Conservation (phyloP, 2,888 invertebrate species). For the Phyto melanocephala region DNA sequence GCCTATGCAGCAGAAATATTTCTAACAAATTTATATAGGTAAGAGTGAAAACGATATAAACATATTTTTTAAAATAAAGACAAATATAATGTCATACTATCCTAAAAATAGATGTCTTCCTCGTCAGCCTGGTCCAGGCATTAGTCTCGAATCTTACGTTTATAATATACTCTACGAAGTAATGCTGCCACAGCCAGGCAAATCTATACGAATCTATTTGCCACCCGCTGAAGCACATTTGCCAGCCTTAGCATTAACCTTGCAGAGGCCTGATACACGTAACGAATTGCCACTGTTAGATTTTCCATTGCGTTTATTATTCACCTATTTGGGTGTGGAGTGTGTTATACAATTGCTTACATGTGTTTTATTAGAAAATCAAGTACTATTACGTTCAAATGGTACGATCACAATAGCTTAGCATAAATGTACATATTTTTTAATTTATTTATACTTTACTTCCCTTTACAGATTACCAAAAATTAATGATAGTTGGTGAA, state of each 20-base stretch:
- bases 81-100: too few relatives aligned
- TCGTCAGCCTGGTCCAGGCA: constrained; percentile 86
- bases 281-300: constrained; percentile 96
- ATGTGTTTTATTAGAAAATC: constrained; percentile 96
- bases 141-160: constrained; percentile 95
- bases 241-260: constrained; percentile 83
- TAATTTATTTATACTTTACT: constrained; percentile 59
- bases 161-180: constrained; percentile 97
- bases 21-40: constrained; percentile 92
- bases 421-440: neutral
- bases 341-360: constrained; percentile 95
- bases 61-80: neutral
- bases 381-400: constrained; percentile 94
- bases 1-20: constrained; percentile 92
- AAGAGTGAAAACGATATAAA: constrained; percentile 71
- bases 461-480: constrained; percentile 88
- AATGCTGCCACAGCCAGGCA: constrained; percentile 92
- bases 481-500: constrained; percentile 97
- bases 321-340: constrained; percentile 93
- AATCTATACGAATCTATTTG: constrained; percentile 88
- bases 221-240: constrained; percentile 86
- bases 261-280: constrained; percentile 87
- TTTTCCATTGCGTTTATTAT: constrained; percentile 92
- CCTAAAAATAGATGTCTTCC: constrained; percentile 89
- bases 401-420: constrained; percentile 80